phyloP scores from a whole-genome alignment of 35 echinoderm and acorn worm genomes.

The Diadema setosum region DNA sequence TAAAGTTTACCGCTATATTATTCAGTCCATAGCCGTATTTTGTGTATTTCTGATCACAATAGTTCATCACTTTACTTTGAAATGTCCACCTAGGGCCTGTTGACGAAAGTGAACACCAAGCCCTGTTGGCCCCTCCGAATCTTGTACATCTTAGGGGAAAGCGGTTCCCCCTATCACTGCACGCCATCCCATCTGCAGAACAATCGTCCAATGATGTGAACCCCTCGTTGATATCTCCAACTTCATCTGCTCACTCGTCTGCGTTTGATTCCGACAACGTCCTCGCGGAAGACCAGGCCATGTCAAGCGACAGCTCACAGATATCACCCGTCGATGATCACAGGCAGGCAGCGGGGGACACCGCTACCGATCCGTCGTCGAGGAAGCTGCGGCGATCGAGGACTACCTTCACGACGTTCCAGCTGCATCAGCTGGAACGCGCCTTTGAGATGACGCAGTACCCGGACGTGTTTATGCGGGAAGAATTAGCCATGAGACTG shows the following conservation, averaged over 20 bases:
- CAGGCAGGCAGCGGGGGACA: neutral
- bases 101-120: too few species aligned
- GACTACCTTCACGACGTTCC: conserved; percentile 94
- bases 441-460: conserved; percentile 96
- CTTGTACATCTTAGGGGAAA: too few species aligned
- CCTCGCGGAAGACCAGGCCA: neutral
- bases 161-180: too few species aligned
- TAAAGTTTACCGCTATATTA: too few species aligned
- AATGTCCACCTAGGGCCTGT: too few species aligned
- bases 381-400: conserved; percentile 70
- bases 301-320: neutral
- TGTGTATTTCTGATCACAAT: too few species aligned
- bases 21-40: too few species aligned
- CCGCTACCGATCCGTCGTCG: neutral
- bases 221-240: neutral
- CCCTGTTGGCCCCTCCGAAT: too few species aligned
- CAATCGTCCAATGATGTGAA: too few species aligned
- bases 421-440: conserved; percentile 88
- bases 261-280: neutral
- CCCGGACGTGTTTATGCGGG: conserved; percentile 85
- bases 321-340: neutral
- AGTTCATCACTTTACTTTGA: too few species aligned
- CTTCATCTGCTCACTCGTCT: neutral
- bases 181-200: too few species aligned
- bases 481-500: conserved; percentile 77